Base-by-base conservation (phyloP, 1,140 invertebrate species). In the Lordiphosa clarofinis region DNA sequence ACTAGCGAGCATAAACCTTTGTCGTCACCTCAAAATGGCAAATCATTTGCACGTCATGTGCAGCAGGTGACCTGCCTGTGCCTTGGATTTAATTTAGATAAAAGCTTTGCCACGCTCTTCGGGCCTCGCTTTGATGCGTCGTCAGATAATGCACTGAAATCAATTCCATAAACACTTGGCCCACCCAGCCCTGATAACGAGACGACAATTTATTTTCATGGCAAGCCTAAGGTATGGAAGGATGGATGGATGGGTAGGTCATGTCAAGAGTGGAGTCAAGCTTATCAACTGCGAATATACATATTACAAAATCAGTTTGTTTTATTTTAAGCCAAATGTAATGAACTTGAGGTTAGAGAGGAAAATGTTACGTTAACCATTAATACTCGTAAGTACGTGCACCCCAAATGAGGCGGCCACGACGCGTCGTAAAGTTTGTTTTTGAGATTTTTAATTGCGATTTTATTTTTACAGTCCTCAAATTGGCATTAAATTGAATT, bases 41-140 rank as follows among this genome's bases (percentile, higher is more conserved):
- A 71, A 75, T 64, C 69, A 75, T 70, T 84, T 66, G 60, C 67
- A 84, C 68, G 44, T 62, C 54, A 70, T 72, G 50, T 56, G 61
- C 42, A 39, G 46, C 36, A 28, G 24, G 24, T 28, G 6, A 28
- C 24, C 7, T 7, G 24, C 24, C 24, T 7, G 24, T 28, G 24
- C 7, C 24, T 28, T 28, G 78, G 78, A 82, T 84, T 84, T 84
- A 84, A 84, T 84, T 84, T 84, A 78, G 78, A 84, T 84, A 84
- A 84, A 84, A 84, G 78, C 73, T 84, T 84, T 78, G 50, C 56
- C 56, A 65, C 50, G 49, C 54, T 43, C 52, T 39, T 13, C n/a
- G n/a, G n/a, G 7, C 48, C 35, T 43, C 43, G 43, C 56, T 61
- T 60, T 69, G 65, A 61, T 56, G 65, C 58, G 64, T 36, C 46